Conservation (phyloP, 2,888 invertebrate genomes). For the Gnatocerus cornutus region DNA sequence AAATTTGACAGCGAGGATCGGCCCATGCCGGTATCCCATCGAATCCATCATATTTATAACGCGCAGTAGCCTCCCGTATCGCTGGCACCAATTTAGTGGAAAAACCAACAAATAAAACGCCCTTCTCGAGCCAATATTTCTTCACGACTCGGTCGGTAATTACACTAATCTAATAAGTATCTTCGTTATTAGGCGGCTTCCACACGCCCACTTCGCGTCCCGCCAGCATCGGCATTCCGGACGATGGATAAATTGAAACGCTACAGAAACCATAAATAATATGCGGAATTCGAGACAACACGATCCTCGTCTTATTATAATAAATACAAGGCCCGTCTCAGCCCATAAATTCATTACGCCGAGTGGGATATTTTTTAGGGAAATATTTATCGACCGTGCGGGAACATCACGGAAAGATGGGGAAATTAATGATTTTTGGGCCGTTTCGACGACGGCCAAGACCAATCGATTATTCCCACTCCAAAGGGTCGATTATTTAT, state of each 20-base stretch:
- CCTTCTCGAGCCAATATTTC: slow-evolving; percentile 56
- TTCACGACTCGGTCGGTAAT: slow-evolving; percentile 62
- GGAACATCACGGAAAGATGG: slow-evolving; percentile 46
- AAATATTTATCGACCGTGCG: slow-evolving; percentile 49
- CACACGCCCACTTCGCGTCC: slow-evolving; percentile 66
- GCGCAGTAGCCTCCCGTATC: neutral
- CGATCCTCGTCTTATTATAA: slow-evolving; percentile 68
- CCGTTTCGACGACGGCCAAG: slow-evolving; percentile 9
- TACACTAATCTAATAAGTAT: slow-evolving; percentile 69
- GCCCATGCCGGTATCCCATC: neutral
- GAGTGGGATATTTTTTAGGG: slow-evolving; percentile 49
- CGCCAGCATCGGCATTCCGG: slow-evolving; percentile 46
- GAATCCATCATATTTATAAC: slow-evolving; percentile 1
- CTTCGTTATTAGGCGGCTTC: slow-evolving; percentile 67
- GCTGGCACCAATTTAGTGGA: slow-evolving; percentile 25
- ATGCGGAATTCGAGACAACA: slow-evolving; percentile 69
- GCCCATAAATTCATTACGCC: slow-evolving; percentile 58
- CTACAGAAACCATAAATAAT: slow-evolving; percentile 70
- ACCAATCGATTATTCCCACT: slow-evolving; percentile 54
- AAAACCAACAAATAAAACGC: slow-evolving; percentile 51
- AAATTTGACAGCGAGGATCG: slow-evolving; percentile 51
- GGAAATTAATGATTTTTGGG: slow-evolving; percentile 46
- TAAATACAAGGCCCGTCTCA: slow-evolving; percentile 64
- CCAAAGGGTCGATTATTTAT: slow-evolving; percentile 2
- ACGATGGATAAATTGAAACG: slow-evolving; percentile 68